Evolutionary conservation across 1,140 invertebrate genomes (phyloP).

Genomic region (Drosophila paulistorum): DNA sequence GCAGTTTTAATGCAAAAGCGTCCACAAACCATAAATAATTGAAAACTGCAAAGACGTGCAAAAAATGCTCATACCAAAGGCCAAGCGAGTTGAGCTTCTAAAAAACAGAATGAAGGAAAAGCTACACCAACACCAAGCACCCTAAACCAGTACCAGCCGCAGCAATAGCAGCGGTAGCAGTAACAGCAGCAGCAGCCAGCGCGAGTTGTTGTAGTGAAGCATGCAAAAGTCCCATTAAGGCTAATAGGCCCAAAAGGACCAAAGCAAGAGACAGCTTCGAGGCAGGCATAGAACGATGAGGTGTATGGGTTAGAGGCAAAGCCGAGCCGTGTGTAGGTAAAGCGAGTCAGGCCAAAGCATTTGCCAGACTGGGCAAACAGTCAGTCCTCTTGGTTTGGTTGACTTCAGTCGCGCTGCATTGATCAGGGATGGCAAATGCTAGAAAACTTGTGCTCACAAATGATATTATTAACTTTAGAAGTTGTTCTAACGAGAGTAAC

Average conservation of each 20-base stretch:
- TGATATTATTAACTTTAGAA: no score
- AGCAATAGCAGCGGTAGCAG: conserved; percentile 35
- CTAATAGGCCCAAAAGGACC: conserved; percentile 71
- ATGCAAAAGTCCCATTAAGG: conserved; percentile 73
- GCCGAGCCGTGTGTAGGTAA: conserved; percentile 6
- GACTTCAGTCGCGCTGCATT: conserved; percentile 39
- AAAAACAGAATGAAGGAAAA: conserved; percentile 18
- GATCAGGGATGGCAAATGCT: conserved; percentile 8
- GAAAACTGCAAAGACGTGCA: conserved; percentile 71
- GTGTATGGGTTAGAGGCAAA: conserved; percentile 15
- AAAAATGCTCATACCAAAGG: conserved; percentile 53
- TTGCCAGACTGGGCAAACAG: conserved; percentile 23
- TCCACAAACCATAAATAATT: conserved; percentile 75
- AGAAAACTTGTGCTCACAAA: no score
- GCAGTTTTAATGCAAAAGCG: conserved; percentile 72
- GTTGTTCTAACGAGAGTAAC: no score
- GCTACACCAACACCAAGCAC: not conserved
- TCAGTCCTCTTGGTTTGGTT: conserved; percentile 43
- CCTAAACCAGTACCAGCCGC: no score
- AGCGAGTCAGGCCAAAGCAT: not conserved
- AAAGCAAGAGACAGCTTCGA: conserved; percentile 42
- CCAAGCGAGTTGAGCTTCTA: conserved; percentile 39
- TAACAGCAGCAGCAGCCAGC: conserved; percentile 38
- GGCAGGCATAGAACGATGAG: conserved; percentile 20
- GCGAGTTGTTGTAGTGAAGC: conserved; percentile 65